phyloP scores from a whole-genome alignment of 1,140 invertebrate genomes.

The Rhyzopertha dominica region DNA sequence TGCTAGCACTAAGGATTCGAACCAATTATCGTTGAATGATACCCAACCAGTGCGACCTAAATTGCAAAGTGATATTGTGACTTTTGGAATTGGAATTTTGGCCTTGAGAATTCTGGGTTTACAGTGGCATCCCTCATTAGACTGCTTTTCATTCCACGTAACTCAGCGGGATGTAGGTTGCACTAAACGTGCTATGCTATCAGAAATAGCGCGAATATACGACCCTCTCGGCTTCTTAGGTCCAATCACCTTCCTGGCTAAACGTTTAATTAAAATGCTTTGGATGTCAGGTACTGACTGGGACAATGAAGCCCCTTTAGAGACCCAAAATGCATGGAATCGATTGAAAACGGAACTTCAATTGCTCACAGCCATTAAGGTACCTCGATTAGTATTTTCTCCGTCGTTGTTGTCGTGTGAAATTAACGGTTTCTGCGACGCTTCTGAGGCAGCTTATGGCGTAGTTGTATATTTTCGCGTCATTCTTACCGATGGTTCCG shows the following conservation, averaged over 20 bases:
- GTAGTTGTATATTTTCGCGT: conserved; percentile 16
- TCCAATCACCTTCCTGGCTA: conserved; percentile 32
- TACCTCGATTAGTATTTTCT: not conserved
- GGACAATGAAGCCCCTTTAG: conserved; percentile 31
- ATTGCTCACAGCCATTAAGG: not conserved
- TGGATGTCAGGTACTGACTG: conserved; percentile 35
- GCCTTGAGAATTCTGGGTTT: conserved; percentile 6
- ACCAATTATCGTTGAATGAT: too few relatives aligned
- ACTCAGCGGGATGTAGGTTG: not conserved
- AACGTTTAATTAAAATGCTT: conserved; percentile 38
- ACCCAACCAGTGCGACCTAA: too few relatives aligned
- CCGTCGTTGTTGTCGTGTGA: conserved; percentile 2
- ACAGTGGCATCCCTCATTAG: conserved; percentile 3
- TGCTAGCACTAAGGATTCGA: too few relatives aligned
- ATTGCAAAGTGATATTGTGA: too few relatives aligned
- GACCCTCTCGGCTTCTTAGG: conserved; percentile 40
- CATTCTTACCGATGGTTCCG: not conserved
- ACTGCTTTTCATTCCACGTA: conserved; percentile 1
- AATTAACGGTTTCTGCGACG: conserved; percentile 38
- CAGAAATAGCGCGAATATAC: conserved; percentile 32
- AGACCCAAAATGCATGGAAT: conserved; percentile 27
- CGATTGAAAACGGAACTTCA: conserved; percentile 6
- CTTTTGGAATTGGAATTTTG: too few relatives aligned
- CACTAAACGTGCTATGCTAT: conserved; percentile 35
- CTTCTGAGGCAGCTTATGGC: conserved; percentile 28